phyloP scores from a whole-genome alignment of 1,140 invertebrate species.

The Lepidotrigona ventralis region DNA sequence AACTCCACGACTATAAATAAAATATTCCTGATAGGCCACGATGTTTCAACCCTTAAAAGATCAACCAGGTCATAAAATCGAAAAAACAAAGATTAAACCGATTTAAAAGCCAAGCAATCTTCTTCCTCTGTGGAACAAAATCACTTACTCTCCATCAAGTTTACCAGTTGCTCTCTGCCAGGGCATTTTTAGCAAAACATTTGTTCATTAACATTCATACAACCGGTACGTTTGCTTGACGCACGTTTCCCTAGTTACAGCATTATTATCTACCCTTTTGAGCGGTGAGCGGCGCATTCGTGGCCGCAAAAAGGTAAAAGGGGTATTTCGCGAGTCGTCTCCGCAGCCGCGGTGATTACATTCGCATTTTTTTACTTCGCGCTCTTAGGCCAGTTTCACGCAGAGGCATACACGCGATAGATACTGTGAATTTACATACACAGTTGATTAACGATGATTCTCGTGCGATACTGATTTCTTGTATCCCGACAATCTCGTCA shows the following conservation, averaged over 20 bases:
- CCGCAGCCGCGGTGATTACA: constrained; percentile 37
- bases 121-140: not conserved
- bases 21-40: not conserved
- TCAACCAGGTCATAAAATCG: not conserved
- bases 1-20: not conserved
- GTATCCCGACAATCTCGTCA: too few relatives aligned
- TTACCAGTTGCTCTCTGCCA: not conserved
- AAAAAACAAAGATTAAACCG: not conserved
- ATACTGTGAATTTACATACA: too few relatives aligned
- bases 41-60: not conserved
- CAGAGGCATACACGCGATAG: too few relatives aligned
- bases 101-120: fast-evolving
- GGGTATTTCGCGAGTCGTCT: constrained; percentile 25
- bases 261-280: constrained; percentile 8
- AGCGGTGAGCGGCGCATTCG: not conserved
- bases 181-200: not conserved
- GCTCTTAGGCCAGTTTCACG: not conserved
- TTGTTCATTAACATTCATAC: constrained; percentile 5
- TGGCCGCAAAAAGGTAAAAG: constrained; percentile 6
- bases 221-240: not conserved
- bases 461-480: too few relatives aligned
- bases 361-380: constrained; percentile 20
- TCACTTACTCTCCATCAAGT: not conserved
- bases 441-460: too few relatives aligned
- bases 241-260: not conserved